Conservation (phyloP, 2,888 invertebrate species). For the Dioctria rufipes region DNA sequence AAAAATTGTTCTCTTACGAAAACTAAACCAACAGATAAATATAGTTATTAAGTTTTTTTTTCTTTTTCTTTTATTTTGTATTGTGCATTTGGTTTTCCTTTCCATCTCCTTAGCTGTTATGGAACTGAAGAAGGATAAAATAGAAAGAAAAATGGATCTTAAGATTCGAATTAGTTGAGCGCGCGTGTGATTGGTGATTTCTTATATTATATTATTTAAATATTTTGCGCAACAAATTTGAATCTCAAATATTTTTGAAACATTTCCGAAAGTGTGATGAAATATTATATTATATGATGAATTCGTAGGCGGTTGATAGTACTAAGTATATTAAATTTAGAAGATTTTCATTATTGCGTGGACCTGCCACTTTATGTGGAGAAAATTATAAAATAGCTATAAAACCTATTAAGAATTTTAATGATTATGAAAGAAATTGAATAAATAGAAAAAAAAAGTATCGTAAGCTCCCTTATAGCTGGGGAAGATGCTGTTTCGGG, state of each 20-base stretch:
- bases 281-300: slow-evolving; percentile 19
- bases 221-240: slow-evolving; percentile 23
- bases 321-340: too few relatives aligned
- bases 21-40: slow-evolving; percentile 50
- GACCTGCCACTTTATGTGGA: slow-evolving; percentile 34
- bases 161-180: slow-evolving; percentile 23
- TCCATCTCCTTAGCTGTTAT: slow-evolving; percentile 35
- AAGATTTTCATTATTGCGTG: slow-evolving; percentile 14
- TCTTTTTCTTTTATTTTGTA: slow-evolving; percentile 27
- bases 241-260: slow-evolving; percentile 22
- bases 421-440: too few relatives aligned
- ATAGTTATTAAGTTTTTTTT: too few relatives aligned
- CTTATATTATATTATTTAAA: too few relatives aligned
- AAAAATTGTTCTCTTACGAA: slow-evolving; percentile 46
- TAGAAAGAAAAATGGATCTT: slow-evolving; percentile 6
- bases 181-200: too few relatives aligned
- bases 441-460: too few relatives aligned
- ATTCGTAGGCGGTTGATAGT: too few relatives aligned
- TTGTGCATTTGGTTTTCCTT: slow-evolving; percentile 49
- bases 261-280: slow-evolving; percentile 20
- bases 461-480: slow-evolving; percentile 67
- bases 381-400: background rate
- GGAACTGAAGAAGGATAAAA: slow-evolving; percentile 1
- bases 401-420: background rate
- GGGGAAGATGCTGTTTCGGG: slow-evolving; percentile 71